Evolutionary conservation across 2,113 vertebrate genomes (phyloP).

Genomic region (Danionella cerebrum): DNA sequence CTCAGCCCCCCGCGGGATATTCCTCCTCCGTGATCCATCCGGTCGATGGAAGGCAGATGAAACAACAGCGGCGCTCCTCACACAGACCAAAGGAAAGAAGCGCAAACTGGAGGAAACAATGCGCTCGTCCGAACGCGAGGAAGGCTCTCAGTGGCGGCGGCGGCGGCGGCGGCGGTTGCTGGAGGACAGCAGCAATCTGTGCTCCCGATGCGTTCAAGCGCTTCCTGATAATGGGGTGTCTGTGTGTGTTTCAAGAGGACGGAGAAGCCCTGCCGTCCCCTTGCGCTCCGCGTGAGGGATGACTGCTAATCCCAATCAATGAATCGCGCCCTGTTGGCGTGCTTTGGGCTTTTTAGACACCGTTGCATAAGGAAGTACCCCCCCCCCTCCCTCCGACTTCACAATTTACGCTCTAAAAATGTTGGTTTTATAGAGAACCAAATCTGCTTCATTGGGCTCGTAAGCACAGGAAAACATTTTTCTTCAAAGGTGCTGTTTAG

Average conservation of each 20-base stretch:
- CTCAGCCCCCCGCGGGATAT: constrained; percentile 1
- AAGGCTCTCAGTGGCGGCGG: background rate
- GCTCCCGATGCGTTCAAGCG: constrained; percentile 11
- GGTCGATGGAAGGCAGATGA: background rate
- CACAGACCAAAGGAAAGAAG: background rate
- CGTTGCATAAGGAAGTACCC: too few relatives aligned
- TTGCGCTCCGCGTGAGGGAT: constrained; percentile 5
- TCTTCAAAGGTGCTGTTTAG: too few relatives aligned
- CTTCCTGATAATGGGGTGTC: constrained; percentile 32
- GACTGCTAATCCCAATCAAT: background rate
- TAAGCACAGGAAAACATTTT: too few relatives aligned
- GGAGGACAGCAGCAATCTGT: constrained; percentile 3
- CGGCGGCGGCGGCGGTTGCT: background rate
- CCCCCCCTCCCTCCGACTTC: too few relatives aligned
- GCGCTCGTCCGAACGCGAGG: background rate
- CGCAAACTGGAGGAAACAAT: constrained; percentile 4
- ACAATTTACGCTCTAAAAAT: too few relatives aligned
- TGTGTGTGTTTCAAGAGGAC: constrained; percentile 12
- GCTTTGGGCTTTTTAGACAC: background rate
- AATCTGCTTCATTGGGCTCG: too few relatives aligned
- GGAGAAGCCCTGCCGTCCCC: constrained; percentile 17
- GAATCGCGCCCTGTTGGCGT: background rate
- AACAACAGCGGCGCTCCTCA: constrained; percentile 6
- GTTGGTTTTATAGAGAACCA: too few relatives aligned
- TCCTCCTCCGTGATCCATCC: constrained; percentile 9